phyloP scores from a whole-genome alignment of 2,888 invertebrate genomes.

The Nineta flava region DNA sequence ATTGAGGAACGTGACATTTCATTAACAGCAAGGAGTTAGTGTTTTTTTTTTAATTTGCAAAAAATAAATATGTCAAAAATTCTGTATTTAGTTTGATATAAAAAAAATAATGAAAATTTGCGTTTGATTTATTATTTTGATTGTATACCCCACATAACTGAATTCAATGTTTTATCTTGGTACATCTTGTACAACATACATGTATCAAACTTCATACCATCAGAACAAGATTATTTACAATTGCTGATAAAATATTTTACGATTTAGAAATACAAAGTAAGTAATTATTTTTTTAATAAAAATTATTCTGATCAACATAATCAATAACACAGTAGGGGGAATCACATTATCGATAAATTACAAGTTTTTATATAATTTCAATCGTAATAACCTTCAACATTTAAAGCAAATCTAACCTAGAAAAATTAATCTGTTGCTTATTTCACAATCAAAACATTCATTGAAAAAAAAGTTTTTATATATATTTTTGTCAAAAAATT shows the following conservation, averaged over 20 bases:
- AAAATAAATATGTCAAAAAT: too few relatives aligned
- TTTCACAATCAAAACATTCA: constrained; percentile 4
- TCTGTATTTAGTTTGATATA: background rate
- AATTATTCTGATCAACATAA: too few relatives aligned
- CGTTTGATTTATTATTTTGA: background rate
- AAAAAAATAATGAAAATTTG: background rate
- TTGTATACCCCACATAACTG: background rate
- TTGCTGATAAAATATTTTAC: too few relatives aligned
- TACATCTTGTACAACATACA: background rate
- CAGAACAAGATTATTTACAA: background rate
- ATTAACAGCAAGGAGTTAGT: too few relatives aligned
- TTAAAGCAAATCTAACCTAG: background rate
- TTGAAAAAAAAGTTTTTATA: background rate
- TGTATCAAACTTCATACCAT: background rate
- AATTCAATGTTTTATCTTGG: background rate
- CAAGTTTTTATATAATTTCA: background rate
- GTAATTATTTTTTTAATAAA: too few relatives aligned
- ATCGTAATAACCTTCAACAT: background rate
- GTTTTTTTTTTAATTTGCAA: too few relatives aligned
- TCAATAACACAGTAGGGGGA: too few relatives aligned
- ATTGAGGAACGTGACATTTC: too few relatives aligned
- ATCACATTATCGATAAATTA: too few relatives aligned
- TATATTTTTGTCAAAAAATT: constrained; percentile 1
- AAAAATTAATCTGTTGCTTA: constrained; percentile 1
- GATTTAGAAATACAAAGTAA: too few relatives aligned